These are phyloP conservation scores for Leucophenga maculata DNA, from an alignment of 2,888 invertebrate species.

Conservation along the genomic window DNA sequence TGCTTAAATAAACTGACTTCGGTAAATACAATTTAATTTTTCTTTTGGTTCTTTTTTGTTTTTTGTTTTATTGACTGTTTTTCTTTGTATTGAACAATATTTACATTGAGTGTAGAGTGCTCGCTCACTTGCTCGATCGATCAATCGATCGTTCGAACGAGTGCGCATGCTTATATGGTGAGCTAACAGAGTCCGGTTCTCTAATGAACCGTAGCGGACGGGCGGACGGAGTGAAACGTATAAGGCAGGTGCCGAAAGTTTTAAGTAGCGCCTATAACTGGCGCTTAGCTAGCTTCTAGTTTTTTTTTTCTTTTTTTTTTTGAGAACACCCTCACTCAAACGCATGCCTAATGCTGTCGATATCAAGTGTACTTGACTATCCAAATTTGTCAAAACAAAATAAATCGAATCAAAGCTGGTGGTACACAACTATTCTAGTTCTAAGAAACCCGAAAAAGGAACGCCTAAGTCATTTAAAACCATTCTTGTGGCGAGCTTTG, in stretches of 20 bases:
- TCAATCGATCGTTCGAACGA: neutral
- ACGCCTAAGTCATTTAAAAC: too few relatives aligned
- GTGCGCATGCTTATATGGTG: neutral
- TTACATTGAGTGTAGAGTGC: slow-evolving; percentile 12
- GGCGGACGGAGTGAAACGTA: neutral
- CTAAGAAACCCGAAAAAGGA: neutral
- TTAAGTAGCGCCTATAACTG: too few relatives aligned
- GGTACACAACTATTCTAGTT: neutral
- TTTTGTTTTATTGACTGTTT: neutral
- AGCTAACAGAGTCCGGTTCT: slow-evolving; percentile 13
- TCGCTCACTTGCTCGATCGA: neutral
- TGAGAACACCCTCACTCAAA: too few relatives aligned
- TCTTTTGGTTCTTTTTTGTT: neutral
- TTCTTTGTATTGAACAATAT: neutral
- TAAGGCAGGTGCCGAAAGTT: slow-evolving; percentile 1
- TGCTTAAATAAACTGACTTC: slow-evolving; percentile 41
- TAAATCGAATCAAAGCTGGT: neutral
- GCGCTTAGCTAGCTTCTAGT: too few relatives aligned
- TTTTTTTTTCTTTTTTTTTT: too few relatives aligned
- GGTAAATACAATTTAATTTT: slow-evolving; percentile 16
- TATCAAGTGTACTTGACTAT: too few relatives aligned
- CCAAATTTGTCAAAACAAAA: neutral
- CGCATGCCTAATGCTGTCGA: too few relatives aligned
- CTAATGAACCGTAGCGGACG: neutral
- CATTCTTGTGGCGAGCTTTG: neutral